A percentile compares a stretch with the other conserved stretches of the same genome.
phyloP scores from a whole-genome alignment of 2,113 vertebrate genomes.

The Engraulis encrasicolus region DNA sequence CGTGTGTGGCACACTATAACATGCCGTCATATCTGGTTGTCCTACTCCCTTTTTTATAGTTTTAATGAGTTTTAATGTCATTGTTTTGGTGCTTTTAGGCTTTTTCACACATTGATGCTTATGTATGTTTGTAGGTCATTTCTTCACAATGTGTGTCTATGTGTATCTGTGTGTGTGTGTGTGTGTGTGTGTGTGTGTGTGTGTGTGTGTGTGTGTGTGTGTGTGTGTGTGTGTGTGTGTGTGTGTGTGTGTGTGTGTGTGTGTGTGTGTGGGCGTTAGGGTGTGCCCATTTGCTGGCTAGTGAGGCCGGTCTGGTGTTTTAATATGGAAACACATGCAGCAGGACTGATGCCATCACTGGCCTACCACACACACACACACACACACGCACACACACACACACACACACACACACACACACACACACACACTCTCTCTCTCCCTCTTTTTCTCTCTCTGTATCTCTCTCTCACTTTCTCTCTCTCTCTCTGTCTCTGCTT shows the following conservation, averaged over 20 bases:
- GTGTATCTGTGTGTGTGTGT: background rate
- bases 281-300: background rate
- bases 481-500: no score
- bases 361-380: background rate
- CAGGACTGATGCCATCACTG: background rate
- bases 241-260: background rate
- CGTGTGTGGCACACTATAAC: no score
- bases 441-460: no score
- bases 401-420: background rate
- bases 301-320: background rate
- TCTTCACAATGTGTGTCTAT: background rate
- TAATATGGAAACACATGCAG: background rate
- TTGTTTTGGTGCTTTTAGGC: no score
- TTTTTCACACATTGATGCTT: no score
- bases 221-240: background rate
- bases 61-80: no score
- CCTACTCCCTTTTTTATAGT: no score
- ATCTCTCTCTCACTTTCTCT: no score
- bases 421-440: background rate
- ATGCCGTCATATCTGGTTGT: no score
- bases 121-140: no score
- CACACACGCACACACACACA: background rate
- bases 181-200: background rate
- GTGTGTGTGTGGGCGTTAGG: background rate
- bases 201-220: background rate